Evolutionary conservation across 2,797 vertebrate species (phyloP).

Genomic region (Pitangus sulphuratus): DNA sequence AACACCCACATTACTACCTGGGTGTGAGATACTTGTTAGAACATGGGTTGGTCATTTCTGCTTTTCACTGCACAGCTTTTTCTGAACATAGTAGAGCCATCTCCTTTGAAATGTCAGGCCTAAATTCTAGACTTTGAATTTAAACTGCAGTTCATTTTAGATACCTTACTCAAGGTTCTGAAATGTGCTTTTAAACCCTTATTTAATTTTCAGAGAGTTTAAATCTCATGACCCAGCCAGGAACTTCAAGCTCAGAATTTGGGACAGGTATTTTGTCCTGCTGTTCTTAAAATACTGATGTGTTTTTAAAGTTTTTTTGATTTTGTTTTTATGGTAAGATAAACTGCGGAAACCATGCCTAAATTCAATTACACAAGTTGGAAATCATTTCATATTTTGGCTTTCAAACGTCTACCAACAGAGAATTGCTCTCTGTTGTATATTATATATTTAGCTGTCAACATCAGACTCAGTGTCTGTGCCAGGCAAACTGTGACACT

Average conservation of each 20-base stretch:
- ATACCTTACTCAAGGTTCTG: not conserved
- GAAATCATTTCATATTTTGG: not conserved
- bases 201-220: not conserved
- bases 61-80: not conserved
- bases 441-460: not conserved
- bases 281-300: not conserved
- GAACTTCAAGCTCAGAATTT: not conserved
- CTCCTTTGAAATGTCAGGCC: not conserved
- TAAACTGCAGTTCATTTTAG: not conserved
- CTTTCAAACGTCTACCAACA: not conserved
- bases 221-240: not conserved
- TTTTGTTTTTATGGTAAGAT: not conserved
- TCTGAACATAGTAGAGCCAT: not conserved
- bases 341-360: not conserved
- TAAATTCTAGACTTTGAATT: not conserved
- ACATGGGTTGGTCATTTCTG: not conserved
- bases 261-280: not conserved
- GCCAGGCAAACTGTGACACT: conserved; percentile 5
- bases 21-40: not conserved
- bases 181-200: not conserved
- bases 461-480: not conserved
- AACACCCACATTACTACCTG: not conserved
- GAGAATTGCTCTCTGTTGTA: not conserved
- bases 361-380: not conserved
- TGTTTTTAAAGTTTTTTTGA: too few relatives aligned